These are phyloP conservation scores for Oophaga sylvatica DNA, from an alignment of 2,797 vertebrate species.

Conservation along the genomic window DNA sequence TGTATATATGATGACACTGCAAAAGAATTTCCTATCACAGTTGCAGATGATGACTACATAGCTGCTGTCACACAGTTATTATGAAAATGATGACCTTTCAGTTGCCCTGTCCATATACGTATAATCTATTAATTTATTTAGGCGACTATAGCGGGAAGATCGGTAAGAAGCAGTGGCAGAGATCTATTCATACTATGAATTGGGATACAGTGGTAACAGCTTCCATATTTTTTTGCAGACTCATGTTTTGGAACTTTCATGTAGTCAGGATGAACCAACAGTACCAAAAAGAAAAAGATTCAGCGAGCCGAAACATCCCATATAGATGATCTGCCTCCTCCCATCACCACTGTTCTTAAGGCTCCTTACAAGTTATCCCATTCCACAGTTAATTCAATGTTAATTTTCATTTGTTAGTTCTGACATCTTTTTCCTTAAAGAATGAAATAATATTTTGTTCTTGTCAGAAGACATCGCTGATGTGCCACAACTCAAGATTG, in stretches of 20 bases:
- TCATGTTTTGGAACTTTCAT: slow-evolving; percentile 74
- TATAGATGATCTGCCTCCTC: slow-evolving; percentile 65
- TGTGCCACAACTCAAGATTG: no score
- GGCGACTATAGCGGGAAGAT: no score
- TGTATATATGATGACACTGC: no score
- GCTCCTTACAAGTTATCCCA: background rate
- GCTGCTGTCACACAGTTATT: no score
- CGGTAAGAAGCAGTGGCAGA: background rate
- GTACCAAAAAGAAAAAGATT: slow-evolving; percentile 80
- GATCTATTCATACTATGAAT: background rate
- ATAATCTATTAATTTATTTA: background rate
- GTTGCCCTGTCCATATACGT: no score
- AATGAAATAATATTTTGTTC: background rate
- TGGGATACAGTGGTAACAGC: background rate
- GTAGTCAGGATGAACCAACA: slow-evolving; percentile 79
- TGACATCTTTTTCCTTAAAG: background rate
- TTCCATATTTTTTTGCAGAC: slow-evolving; percentile 72
- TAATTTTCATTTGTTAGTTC: background rate
- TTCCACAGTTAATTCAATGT: background rate
- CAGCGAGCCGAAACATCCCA: slow-evolving; percentile 84
- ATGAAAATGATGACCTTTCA: no score
- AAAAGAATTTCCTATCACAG: no score
- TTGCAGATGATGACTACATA: no score
- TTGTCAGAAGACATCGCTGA: background rate
- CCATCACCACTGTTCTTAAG: no score